A percentile compares a stretch with the other conserved stretches of the same genome.
Conservation (phyloP, 2,113 vertebrate species). For the Bubalus kerabau region DNA sequence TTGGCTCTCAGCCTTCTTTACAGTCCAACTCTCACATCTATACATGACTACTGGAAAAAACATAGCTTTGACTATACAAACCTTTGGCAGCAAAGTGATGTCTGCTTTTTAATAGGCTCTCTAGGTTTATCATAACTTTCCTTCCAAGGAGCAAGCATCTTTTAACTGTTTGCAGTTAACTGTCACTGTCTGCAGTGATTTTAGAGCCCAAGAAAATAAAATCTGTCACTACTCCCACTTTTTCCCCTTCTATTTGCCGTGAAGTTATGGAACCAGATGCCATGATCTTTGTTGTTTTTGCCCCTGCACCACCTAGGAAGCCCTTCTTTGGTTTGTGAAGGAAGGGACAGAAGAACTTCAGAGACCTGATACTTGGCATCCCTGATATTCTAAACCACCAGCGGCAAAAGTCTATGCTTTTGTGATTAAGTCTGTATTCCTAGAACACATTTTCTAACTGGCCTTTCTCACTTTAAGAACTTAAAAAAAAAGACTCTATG, state of each 20-base stretch:
- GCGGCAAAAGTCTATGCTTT: neutral
- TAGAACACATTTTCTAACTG: neutral
- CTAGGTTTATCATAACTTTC: neutral
- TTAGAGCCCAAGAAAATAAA: neutral
- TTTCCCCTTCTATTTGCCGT: neutral
- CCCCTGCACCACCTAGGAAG: neutral
- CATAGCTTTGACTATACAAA: neutral
- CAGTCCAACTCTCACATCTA: neutral
- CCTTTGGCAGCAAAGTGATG: neutral
- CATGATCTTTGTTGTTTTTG: neutral
- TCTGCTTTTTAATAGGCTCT: neutral
- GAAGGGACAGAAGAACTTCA: neutral
- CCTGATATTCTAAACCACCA: neutral
- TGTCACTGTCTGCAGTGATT: neutral
- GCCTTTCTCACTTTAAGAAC: neutral
- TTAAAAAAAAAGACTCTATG: neutral
- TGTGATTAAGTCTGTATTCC: neutral
- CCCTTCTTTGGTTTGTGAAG: neutral
- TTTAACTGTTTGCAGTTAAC: neutral
- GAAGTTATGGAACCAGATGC: neutral
- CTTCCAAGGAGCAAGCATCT: neutral
- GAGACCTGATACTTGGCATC: neutral
- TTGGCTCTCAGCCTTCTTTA: neutral
- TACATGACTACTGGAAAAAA: neutral
- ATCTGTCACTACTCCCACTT: neutral